Conservation (phyloP, 2,113 vertebrate species). For the Empidonax alnorum region DNA sequence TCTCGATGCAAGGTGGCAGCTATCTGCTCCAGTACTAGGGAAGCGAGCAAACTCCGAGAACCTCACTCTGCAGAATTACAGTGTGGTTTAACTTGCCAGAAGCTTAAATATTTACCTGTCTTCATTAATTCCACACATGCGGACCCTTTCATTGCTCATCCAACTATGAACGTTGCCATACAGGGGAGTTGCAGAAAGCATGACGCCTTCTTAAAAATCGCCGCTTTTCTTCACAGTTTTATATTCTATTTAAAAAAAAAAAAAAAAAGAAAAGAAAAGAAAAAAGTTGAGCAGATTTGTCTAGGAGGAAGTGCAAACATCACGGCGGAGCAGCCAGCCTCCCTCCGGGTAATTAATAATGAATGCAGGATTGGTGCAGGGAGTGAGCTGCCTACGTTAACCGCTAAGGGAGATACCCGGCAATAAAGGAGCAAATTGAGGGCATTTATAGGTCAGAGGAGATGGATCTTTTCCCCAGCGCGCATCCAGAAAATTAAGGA, state of each 20-base stretch:
- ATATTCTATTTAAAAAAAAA: conserved; percentile 63
- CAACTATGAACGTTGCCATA: conserved; percentile 89
- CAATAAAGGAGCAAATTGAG: conserved; percentile 68
- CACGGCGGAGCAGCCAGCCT: conserved; percentile 31
- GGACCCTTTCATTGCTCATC: conserved; percentile 88
- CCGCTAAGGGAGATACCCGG: conserved; percentile 59
- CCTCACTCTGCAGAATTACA: conserved; percentile 24
- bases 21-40: background rate
- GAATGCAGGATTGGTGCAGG: conserved; percentile 47
- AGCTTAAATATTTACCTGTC: conserved; percentile 82
- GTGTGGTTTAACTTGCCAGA: conserved; percentile 49
- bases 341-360: conserved; percentile 70
- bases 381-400: conserved; percentile 53
- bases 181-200: conserved; percentile 88
- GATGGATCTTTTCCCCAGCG: conserved; percentile 48
- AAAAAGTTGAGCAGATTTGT: conserved; percentile 69
- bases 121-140: conserved; percentile 88
- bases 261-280: background rate
- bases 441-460: conserved; percentile 62
- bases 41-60: background rate
- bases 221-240: conserved; percentile 68
- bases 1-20: background rate
- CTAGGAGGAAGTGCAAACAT: conserved; percentile 59
- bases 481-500: conserved; percentile 67
- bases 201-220: conserved; percentile 79